A percentile compares a stretch with the other conserved stretches of the same genome.
Evolutionary conservation across 2,888 invertebrate species (phyloP).

Genomic region (Ypsolopha sequella): DNA sequence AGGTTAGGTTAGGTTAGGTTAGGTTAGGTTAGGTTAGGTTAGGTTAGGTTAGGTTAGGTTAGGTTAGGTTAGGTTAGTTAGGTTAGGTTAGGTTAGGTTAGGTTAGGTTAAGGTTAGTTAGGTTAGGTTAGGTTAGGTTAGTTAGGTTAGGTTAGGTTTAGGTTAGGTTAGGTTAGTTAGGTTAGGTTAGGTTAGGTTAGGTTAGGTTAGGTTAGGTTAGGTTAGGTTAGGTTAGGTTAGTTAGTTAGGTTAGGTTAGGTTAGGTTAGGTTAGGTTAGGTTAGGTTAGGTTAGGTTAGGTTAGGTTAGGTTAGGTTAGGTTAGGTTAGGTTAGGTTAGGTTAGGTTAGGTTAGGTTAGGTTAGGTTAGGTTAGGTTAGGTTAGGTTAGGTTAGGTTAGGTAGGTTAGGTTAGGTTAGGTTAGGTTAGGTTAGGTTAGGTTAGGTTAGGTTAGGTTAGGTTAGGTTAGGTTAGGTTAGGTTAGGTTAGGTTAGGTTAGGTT

Average conservation of each 20-base stretch:
- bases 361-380: conserved; percentile 3
- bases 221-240: conserved; percentile 3
- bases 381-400: conserved; percentile 1
- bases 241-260: conserved; percentile 1
- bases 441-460: conserved; percentile 7
- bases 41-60: conserved; percentile 5
- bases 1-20: conserved; percentile 4
- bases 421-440: conserved; percentile 1
- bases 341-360: conserved; percentile 1
- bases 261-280: conserved; percentile 5
- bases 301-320: conserved; percentile 3
- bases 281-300: conserved; percentile 3
- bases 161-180: not conserved
- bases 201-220: conserved; percentile 6
- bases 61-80: conserved; percentile 5
- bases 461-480: conserved; percentile 2
- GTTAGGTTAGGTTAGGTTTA: not conserved
- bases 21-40: conserved; percentile 2
- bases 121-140: conserved; percentile 4
- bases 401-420: conserved; percentile 5
- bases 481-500: conserved; percentile 7
- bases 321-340: conserved; percentile 4
- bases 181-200: conserved; percentile 5
- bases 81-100: conserved; percentile 4
- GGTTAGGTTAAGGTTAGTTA: conserved; percentile 1